Conservation (phyloP, 1,140 invertebrate genomes). For the Saxidomus purpurata region DNA sequence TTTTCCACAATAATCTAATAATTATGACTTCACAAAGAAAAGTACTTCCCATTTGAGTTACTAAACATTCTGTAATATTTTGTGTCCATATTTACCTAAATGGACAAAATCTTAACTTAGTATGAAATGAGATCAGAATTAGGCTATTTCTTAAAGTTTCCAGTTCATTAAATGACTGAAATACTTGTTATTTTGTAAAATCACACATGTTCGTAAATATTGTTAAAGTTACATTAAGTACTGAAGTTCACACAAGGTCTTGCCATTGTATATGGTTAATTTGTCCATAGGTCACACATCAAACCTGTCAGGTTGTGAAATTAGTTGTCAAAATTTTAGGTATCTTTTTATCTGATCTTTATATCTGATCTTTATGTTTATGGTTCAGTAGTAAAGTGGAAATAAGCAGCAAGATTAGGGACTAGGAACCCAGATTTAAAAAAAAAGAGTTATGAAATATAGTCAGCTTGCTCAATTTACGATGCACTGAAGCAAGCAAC, state of each 20-base stretch:
- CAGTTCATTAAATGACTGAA: slow-evolving; percentile 21
- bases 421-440: no score
- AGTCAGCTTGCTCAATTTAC: no score
- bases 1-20: no score
- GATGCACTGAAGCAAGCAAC: no score
- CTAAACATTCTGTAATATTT: background rate
- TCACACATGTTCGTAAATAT: background rate
- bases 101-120: background rate
- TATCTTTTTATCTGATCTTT: no score
- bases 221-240: slow-evolving; percentile 10
- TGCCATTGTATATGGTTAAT: background rate
- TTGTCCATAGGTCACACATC: background rate
- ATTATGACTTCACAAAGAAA: no score
- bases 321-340: background rate
- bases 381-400: no score
- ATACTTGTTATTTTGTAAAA: slow-evolving; percentile 24
- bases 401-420: no score
- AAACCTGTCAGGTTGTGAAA: background rate
- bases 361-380: no score
- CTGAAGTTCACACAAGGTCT: background rate
- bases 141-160: background rate
- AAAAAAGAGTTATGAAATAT: no score
- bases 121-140: background rate
- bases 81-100: background rate
- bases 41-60: no score